Percentiles rank a stretch among this genome's conserved stretches.
Evolutionary conservation across 2,888 invertebrate genomes (phyloP).

Genomic region (Gymnosoma rotundatum): DNA sequence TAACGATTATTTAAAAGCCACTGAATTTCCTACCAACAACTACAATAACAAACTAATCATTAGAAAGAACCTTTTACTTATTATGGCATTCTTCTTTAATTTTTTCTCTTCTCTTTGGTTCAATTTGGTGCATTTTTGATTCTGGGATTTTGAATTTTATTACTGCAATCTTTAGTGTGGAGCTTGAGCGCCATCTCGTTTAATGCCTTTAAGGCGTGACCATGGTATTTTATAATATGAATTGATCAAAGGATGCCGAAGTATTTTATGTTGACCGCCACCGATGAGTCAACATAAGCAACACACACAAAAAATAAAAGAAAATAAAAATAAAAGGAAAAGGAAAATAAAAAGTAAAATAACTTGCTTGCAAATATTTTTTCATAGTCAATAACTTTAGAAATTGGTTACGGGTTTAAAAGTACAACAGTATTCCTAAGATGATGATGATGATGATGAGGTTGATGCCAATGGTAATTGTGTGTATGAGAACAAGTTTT

Average conservation of each 20-base stretch:
- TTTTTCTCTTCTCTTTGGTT: neutral
- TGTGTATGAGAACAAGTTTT: conserved; percentile 22
- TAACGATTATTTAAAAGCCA: conserved; percentile 53
- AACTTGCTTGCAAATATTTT: conserved; percentile 54
- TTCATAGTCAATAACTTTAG: conserved; percentile 66
- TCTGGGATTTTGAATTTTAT: conserved; percentile 34
- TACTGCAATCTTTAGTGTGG: conserved; percentile 56
- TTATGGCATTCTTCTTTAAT: neutral
- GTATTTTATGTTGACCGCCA: conserved; percentile 80
- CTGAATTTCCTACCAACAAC: conserved; percentile 24
- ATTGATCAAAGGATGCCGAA: conserved; percentile 82
- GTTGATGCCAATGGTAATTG: conserved; percentile 1
- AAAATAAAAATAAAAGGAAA: neutral
- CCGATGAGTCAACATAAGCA: conserved; percentile 73
- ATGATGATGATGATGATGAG: neutral
- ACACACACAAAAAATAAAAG: neutral
- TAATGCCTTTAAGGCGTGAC: conserved; percentile 83
- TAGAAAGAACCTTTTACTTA: conserved; percentile 33
- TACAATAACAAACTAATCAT: conserved; percentile 25
- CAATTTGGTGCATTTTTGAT: conserved; percentile 22
- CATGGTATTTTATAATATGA: conserved; percentile 82
- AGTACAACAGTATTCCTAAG: conserved; percentile 42
- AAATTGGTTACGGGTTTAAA: conserved; percentile 65
- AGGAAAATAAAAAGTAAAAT: conserved; percentile 1
- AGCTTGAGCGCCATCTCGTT: conserved; percentile 82